Evolutionary conservation across 2,888 invertebrate species (phyloP).

Genomic region (Cosmorhoe ocellata): DNA sequence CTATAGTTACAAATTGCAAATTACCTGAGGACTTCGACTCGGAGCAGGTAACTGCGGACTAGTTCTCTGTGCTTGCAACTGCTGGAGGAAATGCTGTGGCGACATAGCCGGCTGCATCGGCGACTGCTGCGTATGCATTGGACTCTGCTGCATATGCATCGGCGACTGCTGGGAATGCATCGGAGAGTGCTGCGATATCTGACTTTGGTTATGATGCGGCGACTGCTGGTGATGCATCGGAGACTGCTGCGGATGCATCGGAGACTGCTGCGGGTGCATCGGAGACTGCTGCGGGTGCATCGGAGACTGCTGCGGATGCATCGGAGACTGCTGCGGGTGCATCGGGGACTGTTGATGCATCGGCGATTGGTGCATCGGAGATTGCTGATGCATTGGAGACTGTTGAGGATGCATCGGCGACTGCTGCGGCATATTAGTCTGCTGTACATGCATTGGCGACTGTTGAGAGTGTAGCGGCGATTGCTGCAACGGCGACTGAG

Average conservation of each 20-base stretch:
- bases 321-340: constrained; percentile 46
- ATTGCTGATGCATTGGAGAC: constrained; percentile 69
- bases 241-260: constrained; percentile 51
- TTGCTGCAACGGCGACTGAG: constrained; percentile 56
- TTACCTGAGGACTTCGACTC: constrained; percentile 76
- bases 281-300: constrained; percentile 54
- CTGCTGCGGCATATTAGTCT: constrained; percentile 64
- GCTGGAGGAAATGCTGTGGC: constrained; percentile 61
- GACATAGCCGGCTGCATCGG: constrained; percentile 63
- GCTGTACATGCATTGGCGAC: constrained; percentile 70
- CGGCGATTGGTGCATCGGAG: constrained; percentile 38
- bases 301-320: constrained; percentile 40
- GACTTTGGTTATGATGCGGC: constrained; percentile 50
- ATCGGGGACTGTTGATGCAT: constrained; percentile 57
- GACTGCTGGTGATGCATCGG: constrained; percentile 63
- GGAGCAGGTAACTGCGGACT: constrained; percentile 76
- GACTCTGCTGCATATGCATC: constrained; percentile 59
- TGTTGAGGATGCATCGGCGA: constrained; percentile 65
- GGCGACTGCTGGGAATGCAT: constrained; percentile 61
- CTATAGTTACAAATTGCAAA: background rate
- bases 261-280: constrained; percentile 52
- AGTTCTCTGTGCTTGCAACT: constrained; percentile 72
- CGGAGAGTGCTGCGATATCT: constrained; percentile 49
- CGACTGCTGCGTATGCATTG: constrained; percentile 63
- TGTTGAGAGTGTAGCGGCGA: constrained; percentile 61